Conservation (phyloP, 2,888 invertebrate genomes). For the Drymonia ruficornis region DNA sequence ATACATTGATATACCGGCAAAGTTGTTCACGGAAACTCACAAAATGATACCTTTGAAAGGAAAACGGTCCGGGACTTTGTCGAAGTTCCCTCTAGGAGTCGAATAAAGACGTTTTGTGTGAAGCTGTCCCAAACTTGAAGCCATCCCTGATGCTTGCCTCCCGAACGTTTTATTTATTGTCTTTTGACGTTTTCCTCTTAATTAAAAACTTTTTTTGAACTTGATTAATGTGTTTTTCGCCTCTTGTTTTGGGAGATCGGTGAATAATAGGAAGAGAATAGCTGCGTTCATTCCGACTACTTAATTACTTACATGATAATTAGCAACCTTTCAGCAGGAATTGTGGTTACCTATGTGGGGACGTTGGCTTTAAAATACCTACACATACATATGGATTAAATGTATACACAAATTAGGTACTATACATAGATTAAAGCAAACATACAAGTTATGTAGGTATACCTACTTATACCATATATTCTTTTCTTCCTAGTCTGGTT, state of each 20-base stretch:
- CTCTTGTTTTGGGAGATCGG: neutral
- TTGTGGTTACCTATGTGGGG: too few relatives aligned
- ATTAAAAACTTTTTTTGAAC: slow-evolving; percentile 27
- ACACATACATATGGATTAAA: too few relatives aligned
- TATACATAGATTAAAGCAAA: too few relatives aligned
- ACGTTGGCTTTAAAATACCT: too few relatives aligned
- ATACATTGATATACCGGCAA: slow-evolving; percentile 54
- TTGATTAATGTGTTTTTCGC: slow-evolving; percentile 4
- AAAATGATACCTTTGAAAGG: slow-evolving; percentile 53
- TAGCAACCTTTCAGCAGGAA: too few relatives aligned
- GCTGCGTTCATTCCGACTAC: too few relatives aligned
- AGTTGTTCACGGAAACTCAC: slow-evolving; percentile 47
- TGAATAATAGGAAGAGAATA: too few relatives aligned
- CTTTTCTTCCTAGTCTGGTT: too few relatives aligned
- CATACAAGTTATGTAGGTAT: too few relatives aligned
- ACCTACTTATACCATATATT: too few relatives aligned
- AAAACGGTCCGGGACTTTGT: slow-evolving; percentile 32
- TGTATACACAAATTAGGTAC: too few relatives aligned
- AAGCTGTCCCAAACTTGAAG: slow-evolving; percentile 41
- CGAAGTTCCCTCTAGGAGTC: slow-evolving; percentile 45
- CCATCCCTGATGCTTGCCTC: slow-evolving; percentile 28
- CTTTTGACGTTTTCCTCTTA: slow-evolving; percentile 33
- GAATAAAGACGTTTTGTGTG: slow-evolving; percentile 55
- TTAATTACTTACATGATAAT: too few relatives aligned
- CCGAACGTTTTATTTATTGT: slow-evolving; percentile 39